A percentile compares a stretch with the other conserved stretches of the same genome.
phyloP scores from a whole-genome alignment of 2,797 vertebrate species.

The Etheostoma perlongum region DNA sequence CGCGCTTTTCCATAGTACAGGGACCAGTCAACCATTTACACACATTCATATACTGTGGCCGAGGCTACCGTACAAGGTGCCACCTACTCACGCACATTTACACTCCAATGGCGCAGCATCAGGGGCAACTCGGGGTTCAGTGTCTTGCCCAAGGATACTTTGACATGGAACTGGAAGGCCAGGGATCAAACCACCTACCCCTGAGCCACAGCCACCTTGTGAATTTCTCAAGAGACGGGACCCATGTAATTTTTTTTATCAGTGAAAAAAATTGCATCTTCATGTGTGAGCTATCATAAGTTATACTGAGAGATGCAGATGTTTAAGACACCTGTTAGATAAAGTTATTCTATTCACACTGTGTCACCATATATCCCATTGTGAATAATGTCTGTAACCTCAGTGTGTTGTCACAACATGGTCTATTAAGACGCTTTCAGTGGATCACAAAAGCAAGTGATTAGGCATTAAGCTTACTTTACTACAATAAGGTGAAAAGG shows the following conservation, averaged over 20 bases:
- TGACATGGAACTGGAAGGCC: too few species aligned
- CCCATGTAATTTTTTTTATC: constrained; percentile 24
- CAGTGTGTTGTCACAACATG: constrained; percentile 84
- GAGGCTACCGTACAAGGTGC: too few species aligned
- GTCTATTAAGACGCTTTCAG: constrained; percentile 88
- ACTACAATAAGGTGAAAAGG: constrained; percentile 55
- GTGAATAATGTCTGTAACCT: constrained; percentile 92
- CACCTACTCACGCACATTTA: too few species aligned
- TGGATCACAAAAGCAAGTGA: constrained; percentile 87
- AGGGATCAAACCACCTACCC: too few species aligned
- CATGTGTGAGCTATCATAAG: constrained; percentile 14
- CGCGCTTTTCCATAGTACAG: too few species aligned
- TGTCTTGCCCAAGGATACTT: too few species aligned
- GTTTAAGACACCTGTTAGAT: constrained; percentile 37
- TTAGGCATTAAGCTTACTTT: constrained; percentile 70
- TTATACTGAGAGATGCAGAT: constrained; percentile 35
- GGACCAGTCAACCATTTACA: too few species aligned
- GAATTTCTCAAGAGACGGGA: constrained; percentile 2
- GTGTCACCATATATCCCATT: constrained; percentile 85
- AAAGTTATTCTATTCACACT: constrained; percentile 77
- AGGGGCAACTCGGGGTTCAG: too few species aligned
- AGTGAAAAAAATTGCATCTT: constrained; percentile 11
- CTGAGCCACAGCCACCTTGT: constrained; percentile 15
- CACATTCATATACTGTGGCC: too few species aligned
- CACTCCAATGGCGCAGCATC: too few species aligned